Evolutionary conservation across 2,113 vertebrate species (phyloP).

Genomic region (Nesogale talazaci): DNA sequence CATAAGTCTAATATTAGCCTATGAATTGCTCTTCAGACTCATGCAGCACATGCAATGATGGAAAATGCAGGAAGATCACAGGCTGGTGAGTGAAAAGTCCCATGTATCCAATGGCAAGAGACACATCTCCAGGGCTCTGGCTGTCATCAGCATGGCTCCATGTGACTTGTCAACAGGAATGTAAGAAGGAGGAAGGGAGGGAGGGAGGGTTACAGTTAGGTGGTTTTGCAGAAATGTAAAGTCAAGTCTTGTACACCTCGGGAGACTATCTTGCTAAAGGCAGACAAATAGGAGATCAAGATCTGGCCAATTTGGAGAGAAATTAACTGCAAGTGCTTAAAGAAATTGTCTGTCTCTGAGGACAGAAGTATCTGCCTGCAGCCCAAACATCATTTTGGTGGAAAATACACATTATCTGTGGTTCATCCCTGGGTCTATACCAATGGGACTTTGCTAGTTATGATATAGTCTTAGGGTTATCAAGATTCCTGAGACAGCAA

Average conservation of each 20-base stretch:
- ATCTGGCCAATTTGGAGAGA: slow-evolving; percentile 99
- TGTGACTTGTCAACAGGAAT: too few species aligned
- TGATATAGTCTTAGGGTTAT: slow-evolving; percentile 98
- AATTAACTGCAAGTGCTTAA: slow-evolving; percentile 98
- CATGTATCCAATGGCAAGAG: too few species aligned
- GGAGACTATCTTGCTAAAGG: slow-evolving; percentile 97
- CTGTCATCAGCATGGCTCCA: too few species aligned
- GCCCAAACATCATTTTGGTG: slow-evolving; percentile 97
- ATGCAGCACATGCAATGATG: too few species aligned
- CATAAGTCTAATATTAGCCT: too few species aligned
- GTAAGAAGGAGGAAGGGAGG: too few species aligned
- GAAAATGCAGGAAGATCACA: too few species aligned
- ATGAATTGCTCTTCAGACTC: too few species aligned
- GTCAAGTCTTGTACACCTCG: slow-evolving; percentile 97
- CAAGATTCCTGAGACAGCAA: slow-evolving; percentile 93
- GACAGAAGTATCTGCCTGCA: slow-evolving; percentile 97
- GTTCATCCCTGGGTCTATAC: slow-evolving; percentile 96
- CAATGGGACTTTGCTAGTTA: slow-evolving; percentile 99
- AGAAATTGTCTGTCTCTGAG: slow-evolving; percentile 96
- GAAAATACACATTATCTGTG: slow-evolving; percentile 96
- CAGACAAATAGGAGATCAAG: slow-evolving; percentile 99
- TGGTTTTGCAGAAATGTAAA: slow-evolving; percentile 95
- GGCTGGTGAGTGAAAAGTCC: too few species aligned
- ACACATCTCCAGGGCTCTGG: too few species aligned
- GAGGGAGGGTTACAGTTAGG: too few species aligned